These are phyloP conservation scores for Polypterus bichir DNA, from an alignment of 2,113 vertebrate species.

Conservation along the genomic window DNA sequence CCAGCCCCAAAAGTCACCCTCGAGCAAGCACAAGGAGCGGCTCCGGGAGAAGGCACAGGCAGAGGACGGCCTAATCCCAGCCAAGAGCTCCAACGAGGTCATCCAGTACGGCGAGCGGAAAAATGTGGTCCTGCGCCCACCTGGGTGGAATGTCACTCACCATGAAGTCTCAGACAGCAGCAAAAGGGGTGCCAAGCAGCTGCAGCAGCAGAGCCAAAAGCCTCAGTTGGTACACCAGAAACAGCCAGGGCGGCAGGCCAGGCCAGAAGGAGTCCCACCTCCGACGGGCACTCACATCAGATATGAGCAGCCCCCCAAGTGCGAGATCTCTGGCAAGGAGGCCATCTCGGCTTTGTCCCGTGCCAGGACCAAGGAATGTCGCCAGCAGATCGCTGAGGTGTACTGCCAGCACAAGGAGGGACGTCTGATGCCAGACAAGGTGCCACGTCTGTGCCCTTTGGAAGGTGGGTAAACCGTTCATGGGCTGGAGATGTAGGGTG, in stretches of 20 bases:
- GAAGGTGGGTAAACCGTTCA: constrained; percentile 64
- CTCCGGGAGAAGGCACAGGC: constrained; percentile 60
- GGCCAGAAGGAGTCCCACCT: constrained; percentile 13
- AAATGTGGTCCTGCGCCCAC: constrained; percentile 25
- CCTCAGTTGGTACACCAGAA: constrained; percentile 33
- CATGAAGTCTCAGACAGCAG: background rate
- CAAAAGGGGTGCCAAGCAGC: constrained; percentile 30
- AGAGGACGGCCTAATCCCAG: constrained; percentile 41
- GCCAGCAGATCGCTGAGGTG: constrained; percentile 75
- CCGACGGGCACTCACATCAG: constrained; percentile 48
- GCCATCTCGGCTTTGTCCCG: constrained; percentile 84
- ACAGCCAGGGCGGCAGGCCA: constrained; percentile 24
- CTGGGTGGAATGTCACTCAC: constrained; percentile 14
- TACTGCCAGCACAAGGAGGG: constrained; percentile 84
- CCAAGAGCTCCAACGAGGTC: constrained; percentile 62
- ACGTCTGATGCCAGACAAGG: constrained; percentile 84
- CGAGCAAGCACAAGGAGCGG: constrained; percentile 63
- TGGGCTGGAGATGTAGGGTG: no score
- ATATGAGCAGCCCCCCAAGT: constrained; percentile 68
- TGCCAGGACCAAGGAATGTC: constrained; percentile 74
- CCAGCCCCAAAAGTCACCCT: constrained; percentile 66
- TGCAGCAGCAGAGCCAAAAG: constrained; percentile 32
- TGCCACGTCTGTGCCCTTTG: constrained; percentile 76
- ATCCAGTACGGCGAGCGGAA: constrained; percentile 36
- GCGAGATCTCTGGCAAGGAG: constrained; percentile 89